Evolutionary conservation across 2,888 invertebrate species (phyloP).

Genomic region (Esperia sulphurella): DNA sequence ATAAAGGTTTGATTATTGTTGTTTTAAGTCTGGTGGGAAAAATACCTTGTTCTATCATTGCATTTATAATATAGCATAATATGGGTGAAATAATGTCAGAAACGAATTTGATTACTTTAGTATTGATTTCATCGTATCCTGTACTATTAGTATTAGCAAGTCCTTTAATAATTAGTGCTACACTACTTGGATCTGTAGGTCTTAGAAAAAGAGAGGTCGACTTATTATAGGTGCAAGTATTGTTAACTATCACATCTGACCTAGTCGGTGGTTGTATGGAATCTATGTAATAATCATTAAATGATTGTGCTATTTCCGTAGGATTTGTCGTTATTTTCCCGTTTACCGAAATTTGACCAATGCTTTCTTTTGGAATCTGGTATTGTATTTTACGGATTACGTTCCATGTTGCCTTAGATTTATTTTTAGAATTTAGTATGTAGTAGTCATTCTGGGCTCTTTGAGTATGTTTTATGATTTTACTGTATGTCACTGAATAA

Average conservation of each 20-base stretch:
- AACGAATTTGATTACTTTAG: conserved; percentile 1
- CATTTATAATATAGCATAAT: not conserved
- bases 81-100: not conserved
- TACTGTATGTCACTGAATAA: not conserved
- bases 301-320: not conserved
- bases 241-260: not conserved
- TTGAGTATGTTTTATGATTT: not conserved
- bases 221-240: not conserved
- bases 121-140: conserved; percentile 3
- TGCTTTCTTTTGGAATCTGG: not conserved
- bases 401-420: conserved; percentile 1
- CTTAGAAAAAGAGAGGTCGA: not conserved
- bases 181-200: not conserved
- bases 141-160: conserved; percentile 1
- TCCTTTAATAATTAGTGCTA: not conserved
- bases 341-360: not conserved
- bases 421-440: not conserved
- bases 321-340: not conserved
- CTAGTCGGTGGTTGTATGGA: not conserved
- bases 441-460: not conserved
- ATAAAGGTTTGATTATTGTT: not conserved
- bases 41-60: not conserved
- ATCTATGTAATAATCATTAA: not conserved
- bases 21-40: not conserved
- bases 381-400: conserved; percentile 1